phyloP scores from a whole-genome alignment of 2,113 vertebrate genomes.

The Ranitomeya variabilis region DNA sequence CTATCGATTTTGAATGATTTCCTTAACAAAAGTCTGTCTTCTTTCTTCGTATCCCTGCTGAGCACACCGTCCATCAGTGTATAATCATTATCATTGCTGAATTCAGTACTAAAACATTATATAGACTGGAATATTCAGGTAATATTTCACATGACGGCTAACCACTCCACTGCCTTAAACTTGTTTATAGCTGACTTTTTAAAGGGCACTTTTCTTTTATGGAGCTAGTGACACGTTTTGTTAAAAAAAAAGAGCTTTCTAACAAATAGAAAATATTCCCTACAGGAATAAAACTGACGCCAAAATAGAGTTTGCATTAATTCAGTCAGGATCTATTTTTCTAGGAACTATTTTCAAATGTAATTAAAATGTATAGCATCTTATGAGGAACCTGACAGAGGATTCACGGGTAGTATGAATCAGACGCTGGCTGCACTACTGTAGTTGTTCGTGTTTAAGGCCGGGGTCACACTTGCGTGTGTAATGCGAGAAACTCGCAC shows the following conservation, averaged over 20 bases:
- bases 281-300: not conserved
- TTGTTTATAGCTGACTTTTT: not conserved
- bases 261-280: not conserved
- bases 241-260: not conserved
- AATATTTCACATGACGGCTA: conserved; percentile 7
- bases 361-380: too few species aligned
- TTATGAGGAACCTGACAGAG: too few species aligned
- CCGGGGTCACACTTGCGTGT: too few species aligned
- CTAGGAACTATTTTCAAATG: not conserved
- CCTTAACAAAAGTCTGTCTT: not conserved
- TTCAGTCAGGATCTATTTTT: not conserved
- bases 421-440: too few species aligned
- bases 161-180: not conserved
- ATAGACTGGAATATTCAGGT: not conserved
- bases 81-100: not conserved
- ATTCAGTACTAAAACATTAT: not conserved
- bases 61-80: not conserved
- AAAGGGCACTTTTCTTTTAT: not conserved
- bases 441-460: too few species aligned
- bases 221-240: not conserved
- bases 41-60: not conserved
- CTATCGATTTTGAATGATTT: not conserved
- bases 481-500: too few species aligned
- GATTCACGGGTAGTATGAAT: too few species aligned
- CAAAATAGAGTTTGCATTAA: not conserved